Conservation (phyloP, 2,888 invertebrate species). For the Lutraria lutraria region DNA sequence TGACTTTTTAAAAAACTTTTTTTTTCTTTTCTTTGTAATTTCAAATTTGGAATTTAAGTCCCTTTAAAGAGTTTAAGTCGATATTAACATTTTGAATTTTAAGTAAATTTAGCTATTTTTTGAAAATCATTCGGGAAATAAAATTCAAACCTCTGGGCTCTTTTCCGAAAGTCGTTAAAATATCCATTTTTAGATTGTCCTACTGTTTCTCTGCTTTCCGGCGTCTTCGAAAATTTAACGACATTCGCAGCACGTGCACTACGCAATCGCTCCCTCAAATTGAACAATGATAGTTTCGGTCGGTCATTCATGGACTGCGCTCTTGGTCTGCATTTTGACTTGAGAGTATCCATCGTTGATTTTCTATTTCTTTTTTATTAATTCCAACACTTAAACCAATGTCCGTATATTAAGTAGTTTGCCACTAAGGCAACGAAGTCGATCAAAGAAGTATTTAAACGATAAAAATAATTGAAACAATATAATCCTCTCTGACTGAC, state of each 20-base stretch:
- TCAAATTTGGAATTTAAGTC: too few relatives aligned
- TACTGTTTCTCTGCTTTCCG: not conserved
- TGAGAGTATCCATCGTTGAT: conserved; percentile 22
- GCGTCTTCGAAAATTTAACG: not conserved
- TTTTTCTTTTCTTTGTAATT: too few relatives aligned
- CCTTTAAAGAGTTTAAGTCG: too few relatives aligned
- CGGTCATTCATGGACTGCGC: conserved; percentile 36
- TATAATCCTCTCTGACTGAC: not conserved
- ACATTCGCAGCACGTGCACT: not conserved
- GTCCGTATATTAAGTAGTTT: not conserved
- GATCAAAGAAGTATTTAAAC: not conserved
- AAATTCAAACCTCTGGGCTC: not conserved
- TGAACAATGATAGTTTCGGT: not conserved
- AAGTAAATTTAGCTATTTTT: too few relatives aligned
- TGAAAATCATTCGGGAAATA: not conserved
- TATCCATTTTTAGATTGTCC: conserved; percentile 4
- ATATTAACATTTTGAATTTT: too few relatives aligned
- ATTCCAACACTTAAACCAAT: not conserved
- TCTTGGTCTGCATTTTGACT: conserved; percentile 27
- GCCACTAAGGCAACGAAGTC: not conserved
- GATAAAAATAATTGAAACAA: too few relatives aligned
- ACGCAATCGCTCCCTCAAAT: conserved; percentile 21
- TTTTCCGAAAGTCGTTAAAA: not conserved
- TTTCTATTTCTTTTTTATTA: not conserved
- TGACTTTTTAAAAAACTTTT: too few relatives aligned